Percentiles rank a stretch among this genome's conserved stretches.
Conservation (phyloP, 1,140 invertebrate genomes). For the Rhopalosiphum maidis region DNA sequence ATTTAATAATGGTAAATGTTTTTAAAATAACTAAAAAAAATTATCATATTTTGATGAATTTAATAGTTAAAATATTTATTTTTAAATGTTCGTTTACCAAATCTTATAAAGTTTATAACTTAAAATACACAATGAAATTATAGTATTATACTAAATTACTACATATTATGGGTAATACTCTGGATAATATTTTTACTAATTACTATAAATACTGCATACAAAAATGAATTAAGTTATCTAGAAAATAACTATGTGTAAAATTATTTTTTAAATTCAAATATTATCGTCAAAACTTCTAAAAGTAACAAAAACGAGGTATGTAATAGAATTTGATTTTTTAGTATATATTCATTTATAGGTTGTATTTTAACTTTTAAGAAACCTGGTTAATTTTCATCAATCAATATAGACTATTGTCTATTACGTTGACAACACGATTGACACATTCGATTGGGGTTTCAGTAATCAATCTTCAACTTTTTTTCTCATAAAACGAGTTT, state of each 20-base stretch:
- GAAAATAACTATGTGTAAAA: no score
- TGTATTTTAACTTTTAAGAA: background rate
- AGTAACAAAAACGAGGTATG: background rate
- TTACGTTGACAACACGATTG: conserved; percentile 17
- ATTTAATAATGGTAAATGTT: background rate
- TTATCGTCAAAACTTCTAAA: background rate
- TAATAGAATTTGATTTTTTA: background rate
- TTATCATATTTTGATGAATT: no score
- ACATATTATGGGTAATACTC: no score
- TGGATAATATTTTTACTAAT: no score
- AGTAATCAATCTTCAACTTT: conserved; percentile 26
- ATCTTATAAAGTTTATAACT: background rate
- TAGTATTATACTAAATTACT: no score
- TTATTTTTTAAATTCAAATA: background rate
- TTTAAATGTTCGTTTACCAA: background rate
- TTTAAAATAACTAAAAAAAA: background rate
- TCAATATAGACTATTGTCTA: background rate
- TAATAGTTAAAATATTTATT: no score
- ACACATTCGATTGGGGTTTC: background rate
- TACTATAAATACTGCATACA: no score
- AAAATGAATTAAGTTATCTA: no score
- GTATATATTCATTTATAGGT: background rate
- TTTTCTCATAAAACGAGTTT: background rate
- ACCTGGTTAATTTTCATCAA: conserved; percentile 12
- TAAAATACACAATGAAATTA: background rate